Evolutionary conservation across 2,888 invertebrate species (phyloP), one percentile per base, ranked within the genome.

Genomic region (Panorpa germanica): DNA sequence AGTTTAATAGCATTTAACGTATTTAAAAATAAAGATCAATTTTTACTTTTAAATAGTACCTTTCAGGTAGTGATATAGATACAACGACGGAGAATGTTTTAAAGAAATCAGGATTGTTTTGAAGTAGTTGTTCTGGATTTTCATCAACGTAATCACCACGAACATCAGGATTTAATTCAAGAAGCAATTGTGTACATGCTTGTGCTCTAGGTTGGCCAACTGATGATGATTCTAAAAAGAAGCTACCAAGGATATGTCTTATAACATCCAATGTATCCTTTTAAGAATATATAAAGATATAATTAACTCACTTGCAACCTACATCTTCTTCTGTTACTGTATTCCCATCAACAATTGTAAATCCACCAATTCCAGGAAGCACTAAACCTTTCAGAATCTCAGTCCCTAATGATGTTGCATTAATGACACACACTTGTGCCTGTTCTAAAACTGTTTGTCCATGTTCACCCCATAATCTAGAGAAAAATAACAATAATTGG

Each of bases 401-500:
- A 14, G 95, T 91, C 9, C 95, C 95, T 26, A 88, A 61, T 5
- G 83, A 85, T 23, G 80, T 85, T 2, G 90, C 93, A 55, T 93
- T 91, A 38, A 98, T 76, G 14, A 98, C 53, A 50, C 95, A 96
- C 41, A 96, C 72, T 50, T 83, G 80, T 10, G 91, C 76, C 37
- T 67, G 65, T 61, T 96, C 95, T 33, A 98, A 59, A 4, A 81
- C 65, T 38, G 65, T 56, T 57, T 98, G 98, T 0, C 98, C 98
- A 56, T 95, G 91, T 50, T 98, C 96, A 37, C 96, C 96, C 98
- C 98, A 99, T 43, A 99, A 63, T 47, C 88, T 82, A 42, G 3
- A 37, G n/a, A 39, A 30, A 21, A 34, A 31, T 16, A 15, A 18
- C 12, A 24, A 21, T 14, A 14, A 17, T 7, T 8, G 9, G 13